phyloP scores from a whole-genome alignment of 2,888 invertebrate species.

The Pollenia angustigena region DNA sequence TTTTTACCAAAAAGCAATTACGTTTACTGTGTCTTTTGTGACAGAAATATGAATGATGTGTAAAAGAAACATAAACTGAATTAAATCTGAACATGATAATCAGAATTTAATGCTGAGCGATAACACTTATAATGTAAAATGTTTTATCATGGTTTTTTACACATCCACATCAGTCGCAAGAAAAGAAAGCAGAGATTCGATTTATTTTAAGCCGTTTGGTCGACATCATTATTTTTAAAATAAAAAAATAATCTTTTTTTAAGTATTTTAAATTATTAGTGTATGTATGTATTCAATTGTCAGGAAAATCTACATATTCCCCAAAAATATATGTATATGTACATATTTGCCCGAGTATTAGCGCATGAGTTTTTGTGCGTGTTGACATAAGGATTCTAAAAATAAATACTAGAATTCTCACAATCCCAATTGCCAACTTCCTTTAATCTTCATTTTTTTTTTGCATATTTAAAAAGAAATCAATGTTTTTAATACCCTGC shows the following conservation, averaged over 20 bases:
- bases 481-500: constrained; percentile 47
- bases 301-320: neutral
- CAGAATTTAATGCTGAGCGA: neutral
- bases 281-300: constrained; percentile 49
- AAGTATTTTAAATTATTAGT: constrained; percentile 18
- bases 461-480: constrained; percentile 25
- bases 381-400: constrained; percentile 3
- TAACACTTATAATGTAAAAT: neutral
- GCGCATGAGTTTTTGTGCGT: neutral
- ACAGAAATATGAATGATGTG: neutral
- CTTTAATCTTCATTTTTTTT: neutral
- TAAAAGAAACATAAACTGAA: too few species aligned
- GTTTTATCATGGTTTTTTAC: neutral
- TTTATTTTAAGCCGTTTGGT: constrained; percentile 22
- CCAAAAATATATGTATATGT: neutral
- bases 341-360: neutral
- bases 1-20: constrained; percentile 12
- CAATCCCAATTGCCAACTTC: constrained; percentile 48
- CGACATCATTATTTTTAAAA: constrained; percentile 15
- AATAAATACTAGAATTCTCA: constrained; percentile 38
- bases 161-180: neutral
- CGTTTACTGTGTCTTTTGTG: neutral
- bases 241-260: neutral
- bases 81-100: neutral
- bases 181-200: neutral